Evolutionary conservation across 1,140 invertebrate species (phyloP).

Genomic region (Bombus cullumanus): DNA sequence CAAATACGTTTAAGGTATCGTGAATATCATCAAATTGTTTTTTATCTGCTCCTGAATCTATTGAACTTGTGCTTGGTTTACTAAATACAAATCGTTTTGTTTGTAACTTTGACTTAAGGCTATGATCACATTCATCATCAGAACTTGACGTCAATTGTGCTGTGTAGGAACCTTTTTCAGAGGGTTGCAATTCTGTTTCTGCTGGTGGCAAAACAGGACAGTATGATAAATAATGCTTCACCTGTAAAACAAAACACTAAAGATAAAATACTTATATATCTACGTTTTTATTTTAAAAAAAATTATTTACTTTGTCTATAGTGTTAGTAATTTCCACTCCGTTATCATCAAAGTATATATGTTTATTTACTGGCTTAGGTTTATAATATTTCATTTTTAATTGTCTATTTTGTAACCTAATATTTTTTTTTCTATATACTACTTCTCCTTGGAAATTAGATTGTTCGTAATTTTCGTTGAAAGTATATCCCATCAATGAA

Average conservation of each 20-base stretch:
- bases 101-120: conserved; percentile 70
- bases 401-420: conserved; percentile 84
- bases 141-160: conserved; percentile 79
- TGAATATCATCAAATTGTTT: conserved; percentile 36
- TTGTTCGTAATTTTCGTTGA: conserved; percentile 76
- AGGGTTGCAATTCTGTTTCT: conserved; percentile 67
- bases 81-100: conserved; percentile 71
- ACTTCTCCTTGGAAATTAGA: conserved; percentile 83
- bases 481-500: conserved; percentile 86
- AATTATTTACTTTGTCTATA: conserved; percentile 79
- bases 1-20: conserved; percentile 37
- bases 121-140: conserved; percentile 77
- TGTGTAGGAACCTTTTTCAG: conserved; percentile 77
- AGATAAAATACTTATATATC: neutral
- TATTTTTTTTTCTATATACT: conserved; percentile 86
- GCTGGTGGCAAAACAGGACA: conserved; percentile 60
- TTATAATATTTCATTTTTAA: conserved; percentile 81
- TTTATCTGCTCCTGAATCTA: conserved; percentile 66
- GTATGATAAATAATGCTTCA: conserved; percentile 73
- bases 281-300: neutral
- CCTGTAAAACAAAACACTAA: conserved; percentile 53
- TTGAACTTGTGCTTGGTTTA: conserved; percentile 69
- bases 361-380: conserved; percentile 80
- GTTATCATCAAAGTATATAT: conserved; percentile 87
- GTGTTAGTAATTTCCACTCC: conserved; percentile 81